phyloP scores from a whole-genome alignment of 2,888 invertebrate species.

The Melanostoma mellinum region DNA sequence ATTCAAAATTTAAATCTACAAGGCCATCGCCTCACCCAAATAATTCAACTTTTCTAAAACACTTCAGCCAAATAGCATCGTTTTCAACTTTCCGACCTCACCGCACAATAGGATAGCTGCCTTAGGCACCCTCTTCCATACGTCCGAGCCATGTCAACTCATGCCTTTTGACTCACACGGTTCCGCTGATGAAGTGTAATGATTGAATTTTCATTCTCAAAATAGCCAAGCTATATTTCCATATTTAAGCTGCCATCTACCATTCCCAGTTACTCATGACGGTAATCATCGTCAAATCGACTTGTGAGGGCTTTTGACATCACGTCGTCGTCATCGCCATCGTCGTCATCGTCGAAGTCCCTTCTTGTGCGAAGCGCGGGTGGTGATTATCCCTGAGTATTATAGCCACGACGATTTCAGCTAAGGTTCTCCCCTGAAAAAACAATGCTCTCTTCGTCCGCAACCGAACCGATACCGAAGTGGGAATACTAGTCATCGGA shows the following conservation, averaged over 20 bases:
- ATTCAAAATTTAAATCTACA: neutral
- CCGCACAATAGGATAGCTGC: slow-evolving; percentile 17
- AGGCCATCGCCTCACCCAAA: slow-evolving; percentile 3
- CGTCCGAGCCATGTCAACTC: slow-evolving; percentile 25
- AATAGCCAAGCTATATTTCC: slow-evolving; percentile 72
- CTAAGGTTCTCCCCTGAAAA: slow-evolving; percentile 35
- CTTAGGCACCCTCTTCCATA: slow-evolving; percentile 18
- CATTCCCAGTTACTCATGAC: slow-evolving; percentile 21
- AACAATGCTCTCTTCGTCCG: slow-evolving; percentile 42
- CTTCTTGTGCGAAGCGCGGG: slow-evolving; percentile 22
- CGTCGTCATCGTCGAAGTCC: slow-evolving; percentile 11
- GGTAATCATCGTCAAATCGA: slow-evolving; percentile 70
- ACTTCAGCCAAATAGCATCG: slow-evolving; percentile 43
- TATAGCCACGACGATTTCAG: slow-evolving; percentile 51
- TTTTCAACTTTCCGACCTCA: slow-evolving; percentile 45
- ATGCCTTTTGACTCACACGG: slow-evolving; percentile 66
- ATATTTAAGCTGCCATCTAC: slow-evolving; percentile 66
- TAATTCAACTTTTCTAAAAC: slow-evolving; percentile 23
- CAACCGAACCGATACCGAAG: slow-evolving; percentile 28
- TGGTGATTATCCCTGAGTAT: slow-evolving; percentile 72
- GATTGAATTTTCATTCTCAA: slow-evolving; percentile 72
- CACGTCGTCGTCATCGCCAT: slow-evolving; percentile 12
- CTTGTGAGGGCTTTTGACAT: slow-evolving; percentile 65
- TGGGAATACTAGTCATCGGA: slow-evolving; percentile 64
- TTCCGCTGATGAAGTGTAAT: slow-evolving; percentile 70